phyloP scores from a whole-genome alignment of 2,113 vertebrate species.

The Pampusana beccarii region DNA sequence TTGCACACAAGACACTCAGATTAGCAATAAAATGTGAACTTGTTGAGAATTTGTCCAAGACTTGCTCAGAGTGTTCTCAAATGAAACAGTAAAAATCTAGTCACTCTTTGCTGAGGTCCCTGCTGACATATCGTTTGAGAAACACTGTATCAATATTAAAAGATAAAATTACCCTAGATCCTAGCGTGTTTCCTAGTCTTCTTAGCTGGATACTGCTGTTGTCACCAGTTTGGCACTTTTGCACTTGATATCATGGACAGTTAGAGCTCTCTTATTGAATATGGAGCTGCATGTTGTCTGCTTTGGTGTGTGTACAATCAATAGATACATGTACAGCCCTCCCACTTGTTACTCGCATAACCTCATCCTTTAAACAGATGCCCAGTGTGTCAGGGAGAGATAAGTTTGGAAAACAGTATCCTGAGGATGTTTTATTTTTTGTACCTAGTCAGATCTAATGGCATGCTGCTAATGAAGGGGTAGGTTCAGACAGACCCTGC shows the following conservation, averaged over 20 bases:
- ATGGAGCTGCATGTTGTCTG: not conserved
- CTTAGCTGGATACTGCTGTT: not conserved
- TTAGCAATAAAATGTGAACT: not conserved
- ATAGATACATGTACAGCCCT: not conserved
- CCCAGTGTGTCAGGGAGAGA: not conserved
- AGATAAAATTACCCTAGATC: not conserved
- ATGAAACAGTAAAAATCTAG: not conserved
- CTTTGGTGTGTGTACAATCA: not conserved
- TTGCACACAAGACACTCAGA: not conserved
- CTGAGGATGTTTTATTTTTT: not conserved
- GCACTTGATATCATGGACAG: not conserved
- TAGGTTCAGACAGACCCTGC: not conserved
- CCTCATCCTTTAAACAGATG: not conserved
- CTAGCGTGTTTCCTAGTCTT: not conserved
- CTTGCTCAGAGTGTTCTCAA: not conserved
- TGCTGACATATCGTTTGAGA: not conserved
- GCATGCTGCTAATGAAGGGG: not conserved
- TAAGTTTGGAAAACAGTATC: not conserved
- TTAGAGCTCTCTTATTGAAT: not conserved
- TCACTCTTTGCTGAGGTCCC: not conserved
- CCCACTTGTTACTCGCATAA: not conserved
- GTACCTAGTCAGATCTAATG: not conserved
- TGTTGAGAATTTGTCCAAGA: not conserved
- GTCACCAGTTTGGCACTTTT: not conserved
- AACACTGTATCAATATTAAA: not conserved